phyloP scores from a whole-genome alignment of 2,888 invertebrate genomes.

The Subacronicta megacephala region DNA sequence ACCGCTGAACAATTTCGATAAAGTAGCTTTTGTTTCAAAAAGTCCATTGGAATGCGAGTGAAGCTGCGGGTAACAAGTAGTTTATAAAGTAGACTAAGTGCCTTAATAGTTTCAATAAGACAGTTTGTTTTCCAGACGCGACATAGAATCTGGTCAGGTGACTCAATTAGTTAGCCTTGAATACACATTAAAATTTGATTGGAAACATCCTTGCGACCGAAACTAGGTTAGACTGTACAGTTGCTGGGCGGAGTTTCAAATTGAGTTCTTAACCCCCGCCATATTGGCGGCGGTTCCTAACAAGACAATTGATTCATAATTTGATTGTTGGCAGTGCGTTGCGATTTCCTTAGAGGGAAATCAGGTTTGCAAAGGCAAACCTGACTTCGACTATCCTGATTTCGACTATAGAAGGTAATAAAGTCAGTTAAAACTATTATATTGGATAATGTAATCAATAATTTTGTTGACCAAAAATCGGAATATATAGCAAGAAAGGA shows the following conservation, averaged over 20 bases:
- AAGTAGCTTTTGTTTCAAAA: no score
- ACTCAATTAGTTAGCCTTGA: slow-evolving; percentile 76
- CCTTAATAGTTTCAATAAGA: slow-evolving; percentile 36
- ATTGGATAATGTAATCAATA: no score
- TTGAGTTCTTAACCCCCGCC: slow-evolving; percentile 56
- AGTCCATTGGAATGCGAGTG: no score
- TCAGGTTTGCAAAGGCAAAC: no score
- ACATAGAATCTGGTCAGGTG: slow-evolving; percentile 73
- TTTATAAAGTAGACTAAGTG: slow-evolving; percentile 13
- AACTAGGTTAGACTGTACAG: slow-evolving; percentile 64
- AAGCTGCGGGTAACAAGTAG: not conserved
- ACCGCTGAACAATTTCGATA: no score
- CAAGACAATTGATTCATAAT: slow-evolving; percentile 71
- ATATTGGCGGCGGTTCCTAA: slow-evolving; percentile 55
- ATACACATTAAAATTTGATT: slow-evolving; percentile 73
- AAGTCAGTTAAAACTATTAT: no score
- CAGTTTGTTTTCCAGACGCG: slow-evolving; percentile 55
- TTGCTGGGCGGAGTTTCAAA: slow-evolving; percentile 59
- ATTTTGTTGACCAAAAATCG: no score
- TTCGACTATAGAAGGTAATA: no score
- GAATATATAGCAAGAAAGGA: no score
- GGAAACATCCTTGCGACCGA: slow-evolving; percentile 71
- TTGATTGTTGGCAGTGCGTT: slow-evolving; percentile 53
- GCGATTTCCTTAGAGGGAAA: slow-evolving; percentile 48
- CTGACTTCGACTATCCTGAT: no score